These are phyloP conservation scores for Dryobates pubescens DNA, from an alignment of 2,797 vertebrate species.

Conservation along the genomic window DNA sequence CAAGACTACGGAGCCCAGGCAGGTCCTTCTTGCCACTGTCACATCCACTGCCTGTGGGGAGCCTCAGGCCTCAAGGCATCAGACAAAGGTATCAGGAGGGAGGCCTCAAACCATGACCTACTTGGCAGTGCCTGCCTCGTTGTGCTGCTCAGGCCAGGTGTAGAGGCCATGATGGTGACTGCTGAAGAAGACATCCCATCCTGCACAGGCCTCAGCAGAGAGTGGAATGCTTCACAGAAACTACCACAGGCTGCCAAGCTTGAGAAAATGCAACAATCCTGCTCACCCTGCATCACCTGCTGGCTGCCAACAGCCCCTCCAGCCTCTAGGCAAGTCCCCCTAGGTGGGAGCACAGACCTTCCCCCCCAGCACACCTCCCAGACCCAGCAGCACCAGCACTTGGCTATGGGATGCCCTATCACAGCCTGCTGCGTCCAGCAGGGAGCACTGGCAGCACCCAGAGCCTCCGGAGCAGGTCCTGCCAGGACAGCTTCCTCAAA, in stretches of 20 bases:
- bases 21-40: background rate
- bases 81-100: background rate
- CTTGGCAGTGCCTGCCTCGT: background rate
- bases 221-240: background rate
- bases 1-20: background rate
- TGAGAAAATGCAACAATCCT: background rate
- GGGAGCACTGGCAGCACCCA: background rate
- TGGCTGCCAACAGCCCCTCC: background rate
- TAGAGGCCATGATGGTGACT: background rate
- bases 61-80: background rate
- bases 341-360: rapidly evolving
- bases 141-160: background rate
- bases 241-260: background rate
- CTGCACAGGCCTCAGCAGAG: background rate
- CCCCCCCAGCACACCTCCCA: background rate
- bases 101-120: background rate
- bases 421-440: background rate
- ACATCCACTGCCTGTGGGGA: rapidly evolving
- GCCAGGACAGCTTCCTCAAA: background rate
- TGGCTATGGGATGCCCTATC: background rate
- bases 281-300: background rate
- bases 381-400: background rate
- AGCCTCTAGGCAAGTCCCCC: background rate
- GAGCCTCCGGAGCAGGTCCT: background rate
- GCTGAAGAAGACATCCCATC: background rate